Conservation (phyloP, 2,797 vertebrate genomes). For the Cyprinodon diabolis region DNA sequence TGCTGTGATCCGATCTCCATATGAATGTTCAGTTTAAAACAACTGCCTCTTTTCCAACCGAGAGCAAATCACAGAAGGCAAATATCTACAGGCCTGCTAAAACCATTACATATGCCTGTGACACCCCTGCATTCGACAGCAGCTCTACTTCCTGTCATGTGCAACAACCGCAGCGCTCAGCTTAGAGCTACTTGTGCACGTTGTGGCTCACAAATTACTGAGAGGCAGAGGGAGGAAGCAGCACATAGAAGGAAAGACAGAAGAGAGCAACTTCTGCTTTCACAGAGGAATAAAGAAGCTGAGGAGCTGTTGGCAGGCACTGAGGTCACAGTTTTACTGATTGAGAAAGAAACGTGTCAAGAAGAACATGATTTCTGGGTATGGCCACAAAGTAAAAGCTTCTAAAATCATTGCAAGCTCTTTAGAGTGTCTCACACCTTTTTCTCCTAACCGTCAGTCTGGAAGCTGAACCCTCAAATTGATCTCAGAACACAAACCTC, state of each 20-base stretch:
- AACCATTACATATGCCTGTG: constrained; percentile 48
- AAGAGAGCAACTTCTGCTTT: constrained; percentile 59
- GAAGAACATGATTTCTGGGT: background rate
- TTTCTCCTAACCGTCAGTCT: constrained; percentile 14
- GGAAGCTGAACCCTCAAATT: background rate
- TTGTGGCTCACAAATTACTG: constrained; percentile 54
- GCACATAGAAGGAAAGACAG: constrained; percentile 1
- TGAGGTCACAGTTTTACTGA: constrained; percentile 17
- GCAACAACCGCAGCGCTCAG: constrained; percentile 59
- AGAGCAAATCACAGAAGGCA: constrained; percentile 10
- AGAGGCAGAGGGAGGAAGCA: constrained; percentile 5
- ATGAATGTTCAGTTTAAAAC: constrained; percentile 7
- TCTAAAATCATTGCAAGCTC: background rate
- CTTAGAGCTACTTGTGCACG: constrained; percentile 41
- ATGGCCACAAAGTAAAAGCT: background rate
- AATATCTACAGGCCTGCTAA: constrained; percentile 42
- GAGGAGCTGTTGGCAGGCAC: constrained; percentile 13
- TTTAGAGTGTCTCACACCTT: background rate
- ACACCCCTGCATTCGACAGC: constrained; percentile 32
- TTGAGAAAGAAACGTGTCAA: constrained; percentile 23
- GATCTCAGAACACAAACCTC: constrained; percentile 5
- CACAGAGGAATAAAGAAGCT: constrained; percentile 23
- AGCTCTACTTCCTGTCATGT: constrained; percentile 77
- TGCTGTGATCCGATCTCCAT: constrained; percentile 8
- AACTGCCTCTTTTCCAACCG: background rate